These are phyloP conservation scores for Ophthalmolycus amberensis DNA, from an alignment of 2,113 vertebrate species.

Conservation along the genomic window DNA sequence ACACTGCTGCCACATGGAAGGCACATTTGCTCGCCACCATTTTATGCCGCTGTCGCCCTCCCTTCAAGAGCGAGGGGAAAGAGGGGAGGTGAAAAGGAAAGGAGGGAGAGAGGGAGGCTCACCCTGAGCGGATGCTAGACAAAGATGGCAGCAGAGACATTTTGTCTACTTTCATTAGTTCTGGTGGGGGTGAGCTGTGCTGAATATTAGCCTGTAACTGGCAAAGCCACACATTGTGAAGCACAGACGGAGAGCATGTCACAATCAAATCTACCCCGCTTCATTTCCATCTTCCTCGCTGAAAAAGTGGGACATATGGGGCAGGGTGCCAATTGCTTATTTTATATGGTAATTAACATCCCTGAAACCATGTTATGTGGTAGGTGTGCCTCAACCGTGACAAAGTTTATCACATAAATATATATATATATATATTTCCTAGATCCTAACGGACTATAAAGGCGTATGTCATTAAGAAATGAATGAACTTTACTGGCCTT, in stretches of 20 bases:
- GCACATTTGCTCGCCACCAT: constrained; percentile 79
- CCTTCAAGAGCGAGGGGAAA: constrained; percentile 58
- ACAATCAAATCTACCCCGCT: constrained; percentile 74
- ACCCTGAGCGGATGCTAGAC: constrained; percentile 77
- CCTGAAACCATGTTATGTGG: constrained; percentile 73
- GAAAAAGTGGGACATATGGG: constrained; percentile 76
- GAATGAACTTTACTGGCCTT: constrained; percentile 48
- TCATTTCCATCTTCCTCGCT: constrained; percentile 75
- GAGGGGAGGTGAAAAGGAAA: constrained; percentile 65
- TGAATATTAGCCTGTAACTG: constrained; percentile 80
- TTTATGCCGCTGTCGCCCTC: constrained; percentile 76
- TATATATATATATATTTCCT: constrained; percentile 61
- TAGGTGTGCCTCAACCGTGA: constrained; percentile 72
- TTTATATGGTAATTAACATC: constrained; percentile 84
- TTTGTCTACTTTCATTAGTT: constrained; percentile 85
- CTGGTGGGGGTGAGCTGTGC: constrained; percentile 76
- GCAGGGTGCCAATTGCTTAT: constrained; percentile 82
- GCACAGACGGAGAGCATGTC: constrained; percentile 74
- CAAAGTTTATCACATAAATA: constrained; percentile 68
- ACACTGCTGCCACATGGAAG: constrained; percentile 76
- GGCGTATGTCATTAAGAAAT: constrained; percentile 38
- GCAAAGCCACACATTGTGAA: constrained; percentile 69
- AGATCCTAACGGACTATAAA: constrained; percentile 32
- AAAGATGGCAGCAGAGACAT: constrained; percentile 83
- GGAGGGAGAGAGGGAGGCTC: constrained; percentile 74